Conservation (phyloP, 2,113 vertebrate genomes). For the Lampris megalopsis region DNA sequence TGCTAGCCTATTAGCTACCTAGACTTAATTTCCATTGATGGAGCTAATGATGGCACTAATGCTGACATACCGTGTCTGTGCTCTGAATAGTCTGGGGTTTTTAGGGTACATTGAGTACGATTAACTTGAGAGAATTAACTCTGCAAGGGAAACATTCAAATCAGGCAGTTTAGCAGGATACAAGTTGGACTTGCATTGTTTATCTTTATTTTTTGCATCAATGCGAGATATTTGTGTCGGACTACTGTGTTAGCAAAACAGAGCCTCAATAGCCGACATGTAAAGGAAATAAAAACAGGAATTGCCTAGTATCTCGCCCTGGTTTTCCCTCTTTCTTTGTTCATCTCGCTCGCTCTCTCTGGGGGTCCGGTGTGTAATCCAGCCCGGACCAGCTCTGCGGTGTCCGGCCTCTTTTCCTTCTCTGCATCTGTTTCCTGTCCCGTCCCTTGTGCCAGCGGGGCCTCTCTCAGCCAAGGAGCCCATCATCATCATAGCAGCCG, state of each 20-base stretch:
- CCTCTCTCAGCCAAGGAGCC: slow-evolving; percentile 46
- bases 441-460: slow-evolving; percentile 51
- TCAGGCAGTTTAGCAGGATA: slow-evolving; percentile 40
- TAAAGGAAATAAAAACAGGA: slow-evolving; percentile 40
- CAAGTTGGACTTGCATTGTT: slow-evolving; percentile 23
- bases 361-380: slow-evolving; percentile 11
- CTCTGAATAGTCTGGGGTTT: slow-evolving; percentile 64
- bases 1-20: slow-evolving; percentile 34
- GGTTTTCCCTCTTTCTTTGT: slow-evolving; percentile 10
- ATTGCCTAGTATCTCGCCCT: slow-evolving; percentile 13
- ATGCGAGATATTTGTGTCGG: slow-evolving; percentile 37
- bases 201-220: slow-evolving; percentile 1
- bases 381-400: slow-evolving; percentile 26
- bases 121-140: slow-evolving; percentile 53
- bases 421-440: slow-evolving; percentile 68
- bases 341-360: slow-evolving; percentile 21
- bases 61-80: slow-evolving; percentile 36
- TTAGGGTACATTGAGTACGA: slow-evolving; percentile 45
- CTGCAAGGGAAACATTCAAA: slow-evolving; percentile 53
- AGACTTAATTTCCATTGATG: slow-evolving; percentile 56
- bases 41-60: slow-evolving; percentile 53
- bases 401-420: slow-evolving; percentile 12
- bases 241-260: slow-evolving; percentile 59
- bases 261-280: slow-evolving; percentile 47
- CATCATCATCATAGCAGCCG: slow-evolving; percentile 15